phyloP scores from a whole-genome alignment of 2,888 invertebrate genomes.

The Tinea pellionella region DNA sequence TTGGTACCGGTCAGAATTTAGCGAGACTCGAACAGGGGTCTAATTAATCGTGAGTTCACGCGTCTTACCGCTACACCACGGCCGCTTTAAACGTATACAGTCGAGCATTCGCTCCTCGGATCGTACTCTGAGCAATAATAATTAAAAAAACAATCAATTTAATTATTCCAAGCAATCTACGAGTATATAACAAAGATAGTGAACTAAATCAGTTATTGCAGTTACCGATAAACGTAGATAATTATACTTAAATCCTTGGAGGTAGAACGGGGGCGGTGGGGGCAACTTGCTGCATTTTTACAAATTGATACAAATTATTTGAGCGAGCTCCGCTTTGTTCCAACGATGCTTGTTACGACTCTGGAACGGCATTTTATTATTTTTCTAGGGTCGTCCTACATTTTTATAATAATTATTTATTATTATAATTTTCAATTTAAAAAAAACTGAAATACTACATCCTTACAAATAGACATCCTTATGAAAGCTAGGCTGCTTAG shows the following conservation, averaged over 20 bases:
- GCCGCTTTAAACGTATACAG: too few species aligned
- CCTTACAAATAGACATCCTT: too few species aligned
- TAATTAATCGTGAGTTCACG: too few species aligned
- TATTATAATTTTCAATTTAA: too few species aligned
- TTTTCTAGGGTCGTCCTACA: constrained; percentile 33
- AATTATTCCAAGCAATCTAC: neutral
- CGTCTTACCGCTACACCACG: too few species aligned
- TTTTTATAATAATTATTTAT: neutral
- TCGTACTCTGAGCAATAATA: too few species aligned
- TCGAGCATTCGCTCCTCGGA: too few species aligned
- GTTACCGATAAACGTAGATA: constrained; percentile 9
- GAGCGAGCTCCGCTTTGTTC: constrained; percentile 68
- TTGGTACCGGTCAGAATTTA: too few species aligned
- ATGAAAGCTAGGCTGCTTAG: too few species aligned
- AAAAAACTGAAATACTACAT: too few species aligned
- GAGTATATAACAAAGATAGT: neutral
- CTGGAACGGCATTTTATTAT: constrained; percentile 67
- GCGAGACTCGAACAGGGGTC: too few species aligned
- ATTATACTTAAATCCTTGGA: constrained; percentile 6
- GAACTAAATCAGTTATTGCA: neutral
- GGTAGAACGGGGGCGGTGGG: neutral
- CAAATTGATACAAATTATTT: constrained; percentile 71
- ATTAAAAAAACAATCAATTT: too few species aligned
- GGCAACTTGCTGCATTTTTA: constrained; percentile 52
- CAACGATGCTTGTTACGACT: constrained; percentile 67